Evolutionary conservation across 1,140 invertebrate species (phyloP), one percentile per base, ranked within the genome.

Genomic region (Drosophila mojavensis): DNA sequence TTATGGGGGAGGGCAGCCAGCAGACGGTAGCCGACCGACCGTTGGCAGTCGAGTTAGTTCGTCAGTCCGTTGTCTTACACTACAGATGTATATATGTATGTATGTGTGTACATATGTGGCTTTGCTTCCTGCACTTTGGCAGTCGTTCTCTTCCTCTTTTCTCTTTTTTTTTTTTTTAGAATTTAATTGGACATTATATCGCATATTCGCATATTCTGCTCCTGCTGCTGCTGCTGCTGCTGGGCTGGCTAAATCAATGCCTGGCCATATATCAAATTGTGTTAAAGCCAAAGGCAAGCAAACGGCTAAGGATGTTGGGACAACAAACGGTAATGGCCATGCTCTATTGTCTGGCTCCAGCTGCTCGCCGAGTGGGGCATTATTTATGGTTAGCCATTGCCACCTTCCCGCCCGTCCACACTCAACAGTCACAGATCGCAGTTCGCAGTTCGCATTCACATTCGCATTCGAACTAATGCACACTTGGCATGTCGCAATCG

Each of bases 121-220:
- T 30, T 6, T 33, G 48, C 61, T 72, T 66, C 69, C 55, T 59
- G 69, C 69, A 66, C 55, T 66, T 72, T 59, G 63, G 45, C 15
- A 43, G 62, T 54, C 39, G 41, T 62, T 60, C 17, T 50, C 41
- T 48, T 48, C 24, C 39, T 65, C 39, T 56, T 48, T 53, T 61
- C 39, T 28, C 54, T 56, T 17, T 67, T 67, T 28, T 65, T 81
- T 55, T 70, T 28, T 65, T 81, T 55, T 70, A 78, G 78, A 85
- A 85, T 85, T 85, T 85, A 85, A 85, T 85, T 85, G 81, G 81
- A 85, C 81, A 85, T 78, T 85, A 85, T 85, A 81, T 78, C 75
- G 81, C 77, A 74, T 83, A 80, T 80, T 68, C 64, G 71, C 70
- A 77, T 77, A 77, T 77, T 62, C 56, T 51, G 39, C 55, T 39